Evolutionary conservation across 2,797 vertebrate species (phyloP).

Genomic region (Alca torda): DNA sequence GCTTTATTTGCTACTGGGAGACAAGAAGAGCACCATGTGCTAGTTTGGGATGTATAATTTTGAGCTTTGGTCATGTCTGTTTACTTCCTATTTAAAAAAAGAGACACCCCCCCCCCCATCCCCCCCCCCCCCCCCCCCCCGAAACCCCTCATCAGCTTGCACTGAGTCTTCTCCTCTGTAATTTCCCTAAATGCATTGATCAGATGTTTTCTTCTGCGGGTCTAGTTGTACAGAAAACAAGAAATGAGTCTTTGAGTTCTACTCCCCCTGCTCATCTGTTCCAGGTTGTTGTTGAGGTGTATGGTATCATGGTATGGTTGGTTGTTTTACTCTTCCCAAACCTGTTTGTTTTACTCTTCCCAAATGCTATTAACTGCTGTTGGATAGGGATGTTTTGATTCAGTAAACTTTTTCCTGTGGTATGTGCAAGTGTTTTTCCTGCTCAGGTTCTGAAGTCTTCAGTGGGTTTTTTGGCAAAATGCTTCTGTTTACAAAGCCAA

Average conservation of each 20-base stretch:
- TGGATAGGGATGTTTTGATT: background rate
- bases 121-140: too few species aligned
- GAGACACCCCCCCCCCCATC: too few species aligned
- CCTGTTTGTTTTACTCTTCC: background rate
- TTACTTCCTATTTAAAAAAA: background rate
- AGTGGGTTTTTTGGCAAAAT: background rate
- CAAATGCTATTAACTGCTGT: background rate
- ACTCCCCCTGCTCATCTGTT: background rate
- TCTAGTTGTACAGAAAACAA: background rate
- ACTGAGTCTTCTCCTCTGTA: background rate
- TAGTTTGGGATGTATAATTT: background rate
- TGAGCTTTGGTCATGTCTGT: background rate
- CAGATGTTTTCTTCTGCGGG: background rate
- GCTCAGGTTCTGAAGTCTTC: background rate
- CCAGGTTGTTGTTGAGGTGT: background rate
- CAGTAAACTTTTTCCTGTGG: background rate
- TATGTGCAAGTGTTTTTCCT: background rate
- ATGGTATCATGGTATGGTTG: background rate
- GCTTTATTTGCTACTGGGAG: background rate
- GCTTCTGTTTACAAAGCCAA: background rate
- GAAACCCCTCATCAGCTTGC: background rate
- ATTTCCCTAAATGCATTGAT: background rate
- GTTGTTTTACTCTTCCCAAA: background rate
- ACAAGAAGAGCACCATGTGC: background rate
- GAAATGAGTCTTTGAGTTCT: background rate